A percentile compares a stretch with the other conserved stretches of the same genome.
phyloP scores from a whole-genome alignment of 2,888 invertebrate species.

The Herminia tarsipennalis region DNA sequence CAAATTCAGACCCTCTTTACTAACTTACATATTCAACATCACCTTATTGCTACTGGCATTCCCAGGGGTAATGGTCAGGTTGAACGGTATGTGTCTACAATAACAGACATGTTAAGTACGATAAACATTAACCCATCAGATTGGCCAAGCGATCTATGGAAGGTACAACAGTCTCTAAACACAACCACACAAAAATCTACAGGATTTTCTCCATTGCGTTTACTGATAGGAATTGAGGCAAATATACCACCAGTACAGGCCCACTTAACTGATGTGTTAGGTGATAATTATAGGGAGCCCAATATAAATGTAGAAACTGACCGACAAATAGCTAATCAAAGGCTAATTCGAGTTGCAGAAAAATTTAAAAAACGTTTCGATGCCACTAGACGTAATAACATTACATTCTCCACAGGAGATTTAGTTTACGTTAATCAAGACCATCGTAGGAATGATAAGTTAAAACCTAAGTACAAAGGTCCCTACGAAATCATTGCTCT shows the following conservation, averaged over 20 bases:
- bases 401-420: background rate
- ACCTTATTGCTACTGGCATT: background rate
- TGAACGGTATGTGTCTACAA: slow-evolving; percentile 2
- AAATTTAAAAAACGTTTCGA: slow-evolving; percentile 3
- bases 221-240: slow-evolving; percentile 1
- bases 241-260: slow-evolving; percentile 2
- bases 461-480: too few relatives aligned
- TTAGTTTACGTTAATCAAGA: slow-evolving; percentile 9
- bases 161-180: slow-evolving; percentile 1
- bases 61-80: background rate
- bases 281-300: background rate
- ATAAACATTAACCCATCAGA: background rate
- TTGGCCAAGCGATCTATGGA: background rate
- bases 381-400: slow-evolving; percentile 4
- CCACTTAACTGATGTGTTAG: background rate
- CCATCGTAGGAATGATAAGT: slow-evolving; percentile 4
- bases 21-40: background rate
- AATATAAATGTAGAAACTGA: background rate
- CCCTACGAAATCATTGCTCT: too few relatives aligned
- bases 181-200: slow-evolving; percentile 6
- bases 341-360: background rate
- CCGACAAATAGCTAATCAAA: background rate
- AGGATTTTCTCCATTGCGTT: slow-evolving; percentile 3
- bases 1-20: background rate
- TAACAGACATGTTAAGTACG: slow-evolving; percentile 5